Conservation (phyloP, 2,113 vertebrate genomes). For the Calyptomena viridis region DNA sequence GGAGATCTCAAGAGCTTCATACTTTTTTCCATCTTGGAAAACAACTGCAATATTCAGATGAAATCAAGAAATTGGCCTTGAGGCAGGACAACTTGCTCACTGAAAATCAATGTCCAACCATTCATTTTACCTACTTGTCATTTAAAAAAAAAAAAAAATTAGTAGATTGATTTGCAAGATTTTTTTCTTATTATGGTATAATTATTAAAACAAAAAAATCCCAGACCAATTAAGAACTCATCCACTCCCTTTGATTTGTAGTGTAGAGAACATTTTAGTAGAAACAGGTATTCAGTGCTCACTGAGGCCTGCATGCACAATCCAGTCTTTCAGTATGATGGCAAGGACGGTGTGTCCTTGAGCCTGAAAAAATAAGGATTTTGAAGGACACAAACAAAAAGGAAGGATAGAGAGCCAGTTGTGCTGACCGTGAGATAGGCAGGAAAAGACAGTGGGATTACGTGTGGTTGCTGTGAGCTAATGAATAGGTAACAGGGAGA, state of each 20-base stretch:
- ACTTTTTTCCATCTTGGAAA: not conserved
- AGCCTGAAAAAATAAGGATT: too few relatives aligned
- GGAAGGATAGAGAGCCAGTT: too few relatives aligned
- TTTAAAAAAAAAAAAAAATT: not conserved
- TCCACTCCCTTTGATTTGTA: not conserved
- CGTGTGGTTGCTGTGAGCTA: too few relatives aligned
- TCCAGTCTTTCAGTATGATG: too few relatives aligned
- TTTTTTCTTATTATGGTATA: not conserved
- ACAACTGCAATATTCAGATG: not conserved
- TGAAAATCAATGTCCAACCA: not conserved
- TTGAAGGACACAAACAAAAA: too few relatives aligned
- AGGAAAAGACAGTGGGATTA: too few relatives aligned
- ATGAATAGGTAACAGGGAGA: too few relatives aligned
- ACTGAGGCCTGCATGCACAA: too few relatives aligned
- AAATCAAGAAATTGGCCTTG: not conserved
- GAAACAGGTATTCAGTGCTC: too few relatives aligned
- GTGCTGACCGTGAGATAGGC: too few relatives aligned
- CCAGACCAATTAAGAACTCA: not conserved
- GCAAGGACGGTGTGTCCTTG: too few relatives aligned
- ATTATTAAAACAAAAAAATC: not conserved
- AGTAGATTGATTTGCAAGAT: not conserved
- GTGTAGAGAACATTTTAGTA: too few relatives aligned
- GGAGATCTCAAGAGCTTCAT: not conserved
- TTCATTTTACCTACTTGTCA: not conserved
- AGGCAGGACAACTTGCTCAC: not conserved